phyloP scores from a whole-genome alignment of 1,140 invertebrate species.

The Drosophila guanche region DNA sequence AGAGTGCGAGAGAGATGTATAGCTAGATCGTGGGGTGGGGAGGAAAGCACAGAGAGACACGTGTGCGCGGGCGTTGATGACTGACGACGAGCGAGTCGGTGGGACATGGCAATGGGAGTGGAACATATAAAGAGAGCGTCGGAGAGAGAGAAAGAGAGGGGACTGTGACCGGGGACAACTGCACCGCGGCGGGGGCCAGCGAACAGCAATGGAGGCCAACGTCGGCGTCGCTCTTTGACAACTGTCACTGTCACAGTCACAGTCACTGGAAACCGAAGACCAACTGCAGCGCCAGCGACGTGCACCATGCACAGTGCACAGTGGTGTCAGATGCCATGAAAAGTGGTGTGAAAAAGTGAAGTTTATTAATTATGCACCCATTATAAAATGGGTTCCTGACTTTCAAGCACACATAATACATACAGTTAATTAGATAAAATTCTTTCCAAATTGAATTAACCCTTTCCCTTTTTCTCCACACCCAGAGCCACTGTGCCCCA shows the following conservation, averaged over 20 bases:
- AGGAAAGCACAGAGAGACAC: constrained; percentile 22
- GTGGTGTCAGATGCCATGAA: background rate
- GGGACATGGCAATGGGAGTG: constrained; percentile 3
- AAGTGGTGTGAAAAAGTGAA: background rate
- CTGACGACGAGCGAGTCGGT: constrained; percentile 13
- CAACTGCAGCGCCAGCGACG: constrained; percentile 20
- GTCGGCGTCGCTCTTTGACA: constrained; percentile 55
- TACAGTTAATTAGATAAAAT: background rate
- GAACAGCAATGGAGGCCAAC: constrained; percentile 69
- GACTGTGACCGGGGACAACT: background rate
- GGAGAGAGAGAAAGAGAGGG: constrained; percentile 9
- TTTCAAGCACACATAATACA: no score
- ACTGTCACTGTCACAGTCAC: constrained; percentile 72
- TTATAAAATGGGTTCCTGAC: no score
- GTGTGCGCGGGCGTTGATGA: constrained; percentile 64
- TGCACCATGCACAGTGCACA: constrained; percentile 10
- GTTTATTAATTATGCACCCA: no score
- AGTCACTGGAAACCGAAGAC: constrained; percentile 38
- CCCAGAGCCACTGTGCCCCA: constrained; percentile 4
- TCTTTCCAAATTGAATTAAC: background rate
- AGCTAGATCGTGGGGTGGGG: background rate
- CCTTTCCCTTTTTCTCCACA: background rate
- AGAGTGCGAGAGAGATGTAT: background rate
- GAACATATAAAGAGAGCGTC: constrained; percentile 9
- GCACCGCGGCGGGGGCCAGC: background rate